Conservation (phyloP, 2,113 vertebrate genomes). For the Shinisaurus crocodilurus region DNA sequence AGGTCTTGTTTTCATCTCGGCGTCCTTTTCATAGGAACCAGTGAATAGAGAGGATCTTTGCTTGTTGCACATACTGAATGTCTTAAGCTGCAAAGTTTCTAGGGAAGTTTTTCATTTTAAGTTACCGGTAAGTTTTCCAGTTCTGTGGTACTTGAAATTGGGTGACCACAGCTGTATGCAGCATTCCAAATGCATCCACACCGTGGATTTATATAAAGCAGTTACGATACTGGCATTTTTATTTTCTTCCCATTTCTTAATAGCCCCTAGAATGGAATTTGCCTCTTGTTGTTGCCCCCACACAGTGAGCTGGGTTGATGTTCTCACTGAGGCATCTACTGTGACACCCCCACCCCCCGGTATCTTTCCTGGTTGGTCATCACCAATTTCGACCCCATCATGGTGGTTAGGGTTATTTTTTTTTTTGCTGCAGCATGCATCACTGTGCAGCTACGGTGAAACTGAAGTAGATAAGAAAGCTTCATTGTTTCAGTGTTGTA, state of each 20-base stretch:
- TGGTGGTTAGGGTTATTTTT: not conserved
- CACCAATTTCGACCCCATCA: not conserved
- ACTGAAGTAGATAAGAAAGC: not conserved
- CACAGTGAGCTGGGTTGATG: not conserved
- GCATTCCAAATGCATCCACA: not conserved
- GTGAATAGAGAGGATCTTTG: conserved; percentile 34
- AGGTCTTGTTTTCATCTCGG: conserved; percentile 50
- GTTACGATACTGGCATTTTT: conserved; percentile 18
- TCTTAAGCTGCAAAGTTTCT: conserved; percentile 34
- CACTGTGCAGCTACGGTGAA: not conserved
- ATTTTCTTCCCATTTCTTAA: not conserved
- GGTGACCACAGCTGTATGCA: not conserved
- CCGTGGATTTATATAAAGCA: not conserved
- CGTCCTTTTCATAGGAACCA: conserved; percentile 42
- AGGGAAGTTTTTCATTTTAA: not conserved
- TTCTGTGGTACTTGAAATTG: not conserved
- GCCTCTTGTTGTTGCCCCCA: not conserved
- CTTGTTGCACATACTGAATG: conserved; percentile 30
- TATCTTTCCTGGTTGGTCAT: not conserved
- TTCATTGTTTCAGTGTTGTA: not conserved
- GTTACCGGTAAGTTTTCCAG: not conserved
- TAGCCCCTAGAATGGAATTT: not conserved
- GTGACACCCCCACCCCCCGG: not conserved
- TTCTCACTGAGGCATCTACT: not conserved
- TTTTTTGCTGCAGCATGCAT: not conserved